Base-by-base conservation (phyloP, 2,888 invertebrate species). In the Agriopis marginaria region DNA sequence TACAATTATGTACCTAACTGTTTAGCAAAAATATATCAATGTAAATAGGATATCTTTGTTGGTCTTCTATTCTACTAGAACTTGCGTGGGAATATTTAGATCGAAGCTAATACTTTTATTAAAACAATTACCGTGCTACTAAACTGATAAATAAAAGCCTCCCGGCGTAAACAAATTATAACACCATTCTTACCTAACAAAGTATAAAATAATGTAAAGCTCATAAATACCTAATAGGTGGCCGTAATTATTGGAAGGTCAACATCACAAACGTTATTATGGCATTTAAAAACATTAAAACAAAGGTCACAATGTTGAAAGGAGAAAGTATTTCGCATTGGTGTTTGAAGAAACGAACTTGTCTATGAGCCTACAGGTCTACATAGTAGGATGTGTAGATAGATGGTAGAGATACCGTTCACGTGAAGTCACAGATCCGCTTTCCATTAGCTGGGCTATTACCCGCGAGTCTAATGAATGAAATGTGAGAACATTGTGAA, bases 301-400 rank as follows among this genome's bases (percentile, higher is more conserved):
- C 51, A 66, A 70, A 70, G 70, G 70, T 70, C 59, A 70, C 64
- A 53, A 58, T 44, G 56, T 49, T 63, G n/a, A 44, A 75, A 77
- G 74, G 75, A 77, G 77, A 79, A 79, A 79, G 78, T 75, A 40
- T 60, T 67, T 8, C n/a, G 69, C 66, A 66, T 71, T 73, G 58
- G 71, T 39, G 51, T 51, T 45, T 71, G 64, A 71, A 75, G 68
- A 75, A 73, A 74, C 72, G 74, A 70, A 69, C 74, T 71, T 63
- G 72, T 80, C 73, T 71, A 63, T 39, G 74, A 66, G 40, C 11
- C n/a, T 56, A 45, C 58, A 53, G 70, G 69, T 62, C 67, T 32
- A 64, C 66, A 23, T 58, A 62, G 14, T 45, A 58, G n/a, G 58
- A 61, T 60, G 63, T 66, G 54, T 63, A 40, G n/a, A 17, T 40